Conservation (phyloP, 2,113 vertebrate genomes). For the Aptenodytes forsteri region DNA sequence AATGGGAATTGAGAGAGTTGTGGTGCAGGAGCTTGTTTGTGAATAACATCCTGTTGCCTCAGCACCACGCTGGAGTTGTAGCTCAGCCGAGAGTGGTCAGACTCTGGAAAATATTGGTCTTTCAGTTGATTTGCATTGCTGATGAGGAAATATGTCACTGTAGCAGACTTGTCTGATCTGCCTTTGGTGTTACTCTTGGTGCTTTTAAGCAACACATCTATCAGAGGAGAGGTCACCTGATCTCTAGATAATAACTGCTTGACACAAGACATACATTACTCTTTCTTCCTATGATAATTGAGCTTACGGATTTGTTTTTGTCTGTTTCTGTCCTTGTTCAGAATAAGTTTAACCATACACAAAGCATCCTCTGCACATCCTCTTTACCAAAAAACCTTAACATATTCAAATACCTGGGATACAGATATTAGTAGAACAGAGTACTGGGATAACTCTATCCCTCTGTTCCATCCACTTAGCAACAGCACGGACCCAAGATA, state of each 20-base stretch:
- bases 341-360: not conserved
- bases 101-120: not conserved
- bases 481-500: not conserved
- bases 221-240: conserved; percentile 35
- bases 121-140: conserved; percentile 33
- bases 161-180: conserved; percentile 39
- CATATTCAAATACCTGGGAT: not conserved
- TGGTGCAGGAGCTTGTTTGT: not conserved
- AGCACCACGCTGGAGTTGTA: not conserved
- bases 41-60: not conserved
- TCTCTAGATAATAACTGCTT: conserved; percentile 22
- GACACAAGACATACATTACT: not conserved
- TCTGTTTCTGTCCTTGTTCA: not conserved
- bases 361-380: not conserved
- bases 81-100: not conserved
- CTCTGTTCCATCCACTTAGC: not conserved
- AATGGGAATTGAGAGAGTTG: not conserved
- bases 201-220: conserved; percentile 22
- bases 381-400: not conserved
- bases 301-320: not conserved
- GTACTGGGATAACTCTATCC: not conserved
- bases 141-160: conserved; percentile 4
- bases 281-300: not conserved
- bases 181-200: conserved; percentile 28
- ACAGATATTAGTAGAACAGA: not conserved